Evolutionary conservation across 2,888 invertebrate species (phyloP).

Genomic region (Leptothorax acervorum): DNA sequence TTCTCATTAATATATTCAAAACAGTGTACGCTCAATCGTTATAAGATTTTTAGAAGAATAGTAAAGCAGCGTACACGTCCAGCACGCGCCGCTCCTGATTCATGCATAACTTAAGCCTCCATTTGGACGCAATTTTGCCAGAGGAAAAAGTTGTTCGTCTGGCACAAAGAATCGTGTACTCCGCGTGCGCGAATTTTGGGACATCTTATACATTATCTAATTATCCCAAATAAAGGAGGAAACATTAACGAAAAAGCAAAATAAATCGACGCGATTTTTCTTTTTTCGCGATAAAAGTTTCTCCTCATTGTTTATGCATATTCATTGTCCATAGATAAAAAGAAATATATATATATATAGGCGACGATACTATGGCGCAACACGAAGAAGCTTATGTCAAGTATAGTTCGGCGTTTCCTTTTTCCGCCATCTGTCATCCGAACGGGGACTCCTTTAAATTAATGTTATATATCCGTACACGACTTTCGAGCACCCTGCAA

Average conservation of each 20-base stretch:
- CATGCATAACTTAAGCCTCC: neutral
- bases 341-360: constrained; percentile 14
- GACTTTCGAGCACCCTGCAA: constrained; percentile 71
- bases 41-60: neutral
- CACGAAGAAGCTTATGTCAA: constrained; percentile 57
- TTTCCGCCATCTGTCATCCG: constrained; percentile 59
- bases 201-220: constrained; percentile 7
- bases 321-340: constrained; percentile 11
- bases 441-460: constrained; percentile 67
- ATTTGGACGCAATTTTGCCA: neutral
- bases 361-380: constrained; percentile 54
- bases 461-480: constrained; percentile 71
- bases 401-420: constrained; percentile 64
- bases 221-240: neutral
- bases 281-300: neutral
- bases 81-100: neutral
- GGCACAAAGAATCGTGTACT: neutral
- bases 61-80: neutral
- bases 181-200: neutral
- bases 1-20: neutral
- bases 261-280: neutral
- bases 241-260: constrained; percentile 12
- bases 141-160: neutral
- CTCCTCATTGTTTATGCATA: constrained; percentile 16
- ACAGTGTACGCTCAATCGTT: neutral